Conservation (phyloP, 2,113 vertebrate species). For the Phoxinus phoxinus region DNA sequence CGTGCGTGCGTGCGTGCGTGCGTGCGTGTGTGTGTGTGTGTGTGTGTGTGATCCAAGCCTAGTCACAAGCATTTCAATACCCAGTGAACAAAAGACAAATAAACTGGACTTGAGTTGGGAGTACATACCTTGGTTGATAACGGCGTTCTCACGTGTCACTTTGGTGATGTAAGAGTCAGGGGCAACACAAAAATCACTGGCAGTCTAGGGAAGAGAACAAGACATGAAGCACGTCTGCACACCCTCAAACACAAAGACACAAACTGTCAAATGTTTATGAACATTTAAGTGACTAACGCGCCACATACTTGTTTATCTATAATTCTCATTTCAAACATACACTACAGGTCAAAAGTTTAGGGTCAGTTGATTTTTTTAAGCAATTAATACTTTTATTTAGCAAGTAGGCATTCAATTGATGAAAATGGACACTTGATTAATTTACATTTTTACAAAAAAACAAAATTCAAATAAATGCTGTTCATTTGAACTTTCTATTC, state of each 20-base stretch:
- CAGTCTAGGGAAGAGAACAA: constrained; percentile 73
- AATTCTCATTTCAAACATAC: not conserved
- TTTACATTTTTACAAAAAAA: not conserved
- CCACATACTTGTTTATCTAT: not conserved
- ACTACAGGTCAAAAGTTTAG: not conserved
- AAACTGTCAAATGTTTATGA: not conserved
- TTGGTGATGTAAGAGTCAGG: constrained; percentile 85
- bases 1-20: too few species aligned
- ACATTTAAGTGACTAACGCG: not conserved
- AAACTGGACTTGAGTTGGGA: not conserved
- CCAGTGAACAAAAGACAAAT: not conserved
- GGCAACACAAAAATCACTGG: constrained; percentile 93
- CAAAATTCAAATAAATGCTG: too few species aligned
- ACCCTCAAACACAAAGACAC: not conserved
- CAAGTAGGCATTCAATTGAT: not conserved
- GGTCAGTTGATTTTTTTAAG: not conserved
- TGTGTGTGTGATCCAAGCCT: not conserved
- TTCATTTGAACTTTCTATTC: too few species aligned
- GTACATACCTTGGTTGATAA: constrained; percentile 83
- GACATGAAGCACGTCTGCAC: not conserved
- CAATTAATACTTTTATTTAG: not conserved
- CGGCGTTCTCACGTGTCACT: constrained; percentile 80
- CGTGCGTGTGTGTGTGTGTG: not conserved
- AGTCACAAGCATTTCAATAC: not conserved
- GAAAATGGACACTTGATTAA: not conserved